Evolutionary conservation across 2,888 invertebrate genomes (phyloP), one percentile per base, ranked within the genome.

Genomic region (Linyphia triangularis): DNA sequence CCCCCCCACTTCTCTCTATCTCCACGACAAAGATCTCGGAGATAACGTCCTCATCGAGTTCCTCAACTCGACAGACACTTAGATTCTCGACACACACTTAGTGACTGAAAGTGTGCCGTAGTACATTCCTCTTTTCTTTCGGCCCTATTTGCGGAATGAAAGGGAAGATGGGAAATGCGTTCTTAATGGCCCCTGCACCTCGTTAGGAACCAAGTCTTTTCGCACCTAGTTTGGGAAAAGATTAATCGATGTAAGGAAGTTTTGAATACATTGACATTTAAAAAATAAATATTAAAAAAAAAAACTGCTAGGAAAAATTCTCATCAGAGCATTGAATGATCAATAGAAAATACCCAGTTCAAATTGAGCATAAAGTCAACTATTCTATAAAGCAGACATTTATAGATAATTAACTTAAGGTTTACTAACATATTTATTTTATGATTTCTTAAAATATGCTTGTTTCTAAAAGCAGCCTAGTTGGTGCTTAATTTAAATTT

Each of bases 121-220:
- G n/a, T n/a, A 16, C 33, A 33, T 67, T 69, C 30, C 51, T 43
- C n/a, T 16, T 37, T 22, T 30, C 30, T 57, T 57, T 19, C 73
- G 19, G 28, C 22, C 40, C 43, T 65, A 63, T 43, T 37, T n/a
- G 65, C 10, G 65, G 61, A 63, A 43, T 37, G 37, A 40, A 65
- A 16, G 65, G 65, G 70, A 24, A 70, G 51, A 22, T 33, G 70
- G n/a, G 61, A 83, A 83, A 83, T 83, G 82, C 26, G 72, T 72
- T 63, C 72, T 83, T 83, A 83, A 83, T 83, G 82, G 72, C 59
- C 82, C 72, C 67, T 79, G 51, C 67, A 67, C 28, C 61, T 72
- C 63, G 72, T 83, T 72, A 63, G 63, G 57, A 33, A 28, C 57
- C 57, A 13, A 40, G 30, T 79, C 67, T 57, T 33, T 51, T 16